Evolutionary conservation across 1,140 invertebrate genomes (phyloP), one percentile per base, ranked within the genome.

Genomic region (Macrobrachium rosenbergii): DNA sequence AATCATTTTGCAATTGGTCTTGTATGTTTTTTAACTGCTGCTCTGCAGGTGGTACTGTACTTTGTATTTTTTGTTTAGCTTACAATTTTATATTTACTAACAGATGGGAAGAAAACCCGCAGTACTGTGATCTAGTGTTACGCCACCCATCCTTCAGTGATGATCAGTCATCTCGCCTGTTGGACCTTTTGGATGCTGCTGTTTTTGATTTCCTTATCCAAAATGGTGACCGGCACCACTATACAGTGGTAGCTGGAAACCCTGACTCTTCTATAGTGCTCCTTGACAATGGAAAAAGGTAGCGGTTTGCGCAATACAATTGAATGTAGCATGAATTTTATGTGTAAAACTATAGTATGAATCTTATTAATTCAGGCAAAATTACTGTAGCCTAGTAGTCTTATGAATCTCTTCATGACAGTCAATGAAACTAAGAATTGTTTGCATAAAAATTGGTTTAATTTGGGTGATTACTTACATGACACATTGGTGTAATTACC

Each of bases 181-280:
- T 98, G 76, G 97, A 99, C 92, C 93, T 99, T 63, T 94, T 98
- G 81, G 97, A 98, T 92, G 94, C 95, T 19, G 93, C 96, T 2
- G 95, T 98, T 88, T 98, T 99, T 92, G 98, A 99, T 92, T 99
- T 97, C 92, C 92, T 99, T 2, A 95, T 98, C 91, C 97, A 97
- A 91, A 99, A 99, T 93, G 98, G 97, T 2, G 98, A 99, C 92
- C 93, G 98, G 21, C 97, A 99, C 93, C 96, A 97, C 91, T 98
- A 97, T 91, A 94, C 95, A 6, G 93, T 96, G 77, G 91, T 92
- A 64, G 91, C 92, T 17, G 94, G 95, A 91, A 94, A 95, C 89
- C 94, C 94, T 84, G 59, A 64, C 14, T 80, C 84, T 63, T 52
- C 84, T 28, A 93, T 98, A 75, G 91, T 98, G 23, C 92, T 98